A percentile compares a stretch with the other conserved stretches of the same genome.
These are phyloP conservation scores for Hirudo medicinalis DNA, from an alignment of 1,140 invertebrate genomes.

Conservation along the genomic window DNA sequence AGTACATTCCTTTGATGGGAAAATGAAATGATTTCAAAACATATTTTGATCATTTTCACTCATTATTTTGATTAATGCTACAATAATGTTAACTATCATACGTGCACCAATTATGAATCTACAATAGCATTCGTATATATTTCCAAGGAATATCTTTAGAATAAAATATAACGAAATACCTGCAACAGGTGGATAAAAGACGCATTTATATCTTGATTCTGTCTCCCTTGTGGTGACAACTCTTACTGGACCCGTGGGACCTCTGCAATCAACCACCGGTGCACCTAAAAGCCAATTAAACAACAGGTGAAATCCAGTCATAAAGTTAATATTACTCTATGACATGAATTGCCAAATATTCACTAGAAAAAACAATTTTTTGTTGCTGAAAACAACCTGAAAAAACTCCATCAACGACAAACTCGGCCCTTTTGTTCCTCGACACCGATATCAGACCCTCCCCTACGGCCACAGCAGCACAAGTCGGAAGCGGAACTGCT, in stretches of 20 bases:
- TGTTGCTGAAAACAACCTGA: neutral
- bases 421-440: constrained; percentile 6
- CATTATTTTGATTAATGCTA: too few species aligned
- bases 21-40: neutral
- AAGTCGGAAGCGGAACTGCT: neutral
- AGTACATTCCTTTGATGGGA: constrained; percentile 7
- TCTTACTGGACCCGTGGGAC: neutral
- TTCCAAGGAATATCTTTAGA: neutral
- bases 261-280: neutral
- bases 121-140: neutral
- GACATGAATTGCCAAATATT: too few species aligned
- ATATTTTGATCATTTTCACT: too few species aligned
- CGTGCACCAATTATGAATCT: too few species aligned
- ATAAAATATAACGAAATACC: neutral
- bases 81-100: too few species aligned
- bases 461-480: neutral
- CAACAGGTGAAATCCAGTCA: neutral
- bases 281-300: neutral
- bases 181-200: neutral
- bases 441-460: neutral
- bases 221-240: neutral
- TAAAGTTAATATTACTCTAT: too few species aligned
- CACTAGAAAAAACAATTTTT: neutral
- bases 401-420: constrained; percentile 9
- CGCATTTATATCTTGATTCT: neutral